Base-by-base conservation (phyloP, 2,888 invertebrate genomes). In the Tetramorium bicarinatum region DNA sequence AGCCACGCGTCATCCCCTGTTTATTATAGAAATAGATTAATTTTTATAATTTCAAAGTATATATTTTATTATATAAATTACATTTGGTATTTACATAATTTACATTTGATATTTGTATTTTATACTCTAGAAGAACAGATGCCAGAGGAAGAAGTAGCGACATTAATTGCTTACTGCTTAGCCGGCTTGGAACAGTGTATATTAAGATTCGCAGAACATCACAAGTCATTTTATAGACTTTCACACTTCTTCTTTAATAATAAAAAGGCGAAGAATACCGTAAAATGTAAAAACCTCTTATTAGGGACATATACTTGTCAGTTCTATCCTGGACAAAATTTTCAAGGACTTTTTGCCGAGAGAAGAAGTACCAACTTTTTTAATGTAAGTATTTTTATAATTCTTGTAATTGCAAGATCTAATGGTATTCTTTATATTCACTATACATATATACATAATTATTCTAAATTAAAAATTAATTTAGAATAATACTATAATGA, bases 221-320 rank as follows among this genome's bases (percentile, higher is more conserved):
- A 99, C 94, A 99, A 99, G 95, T 98, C 99, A 0, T 96, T 98
- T 76, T 99, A 98, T 94, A 96, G 99, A 88, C 95, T 99, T 74
- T 97, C 98, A 1, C 97, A 98, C 94, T 97, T 98, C 92, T 98
- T 97, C 94, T 97, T 97, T 93, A 96, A 97, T 91, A 97, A 97
- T 72, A 97, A 97, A 92, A 96, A 96, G 81, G 96, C 96, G 64
- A 97, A 96, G 92, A 96, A 97, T 92, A 95, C 97, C 41, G 96
- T 96, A 80, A 96, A 97, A 93, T 97, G 97, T 91, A 96, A 97
- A 89, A 97, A 97, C 92, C 95, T 98, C 0, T 95, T 98, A 92
- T 93, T 98, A 52, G 96, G 97, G 0, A 97, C 96, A 85, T 97
- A 97, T 89, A 96, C 95, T 75, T 96, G 97, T 62, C 96, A 96